Evolutionary conservation across 2,797 vertebrate genomes (phyloP).

Genomic region (Poliocrania exsul): DNA sequence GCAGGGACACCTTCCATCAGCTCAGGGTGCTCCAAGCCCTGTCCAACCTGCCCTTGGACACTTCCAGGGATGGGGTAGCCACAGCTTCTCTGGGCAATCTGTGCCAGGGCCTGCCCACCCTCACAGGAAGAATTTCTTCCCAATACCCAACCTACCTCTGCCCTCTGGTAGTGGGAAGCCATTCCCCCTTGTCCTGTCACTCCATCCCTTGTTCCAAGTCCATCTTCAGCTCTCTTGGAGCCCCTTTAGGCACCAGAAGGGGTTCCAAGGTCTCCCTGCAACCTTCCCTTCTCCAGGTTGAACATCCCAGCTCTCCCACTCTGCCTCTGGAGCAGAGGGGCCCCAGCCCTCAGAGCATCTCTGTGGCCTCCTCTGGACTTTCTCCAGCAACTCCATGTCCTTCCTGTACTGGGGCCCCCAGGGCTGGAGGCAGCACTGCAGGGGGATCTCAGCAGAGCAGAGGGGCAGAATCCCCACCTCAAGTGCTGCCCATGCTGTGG

Average conservation of each 20-base stretch:
- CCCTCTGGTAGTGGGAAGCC: too few species aligned
- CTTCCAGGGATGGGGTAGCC: not conserved
- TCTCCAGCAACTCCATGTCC: not conserved
- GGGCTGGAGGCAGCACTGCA: not conserved
- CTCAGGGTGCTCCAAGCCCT: not conserved
- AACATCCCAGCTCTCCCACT: not conserved
- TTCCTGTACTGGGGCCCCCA: not conserved
- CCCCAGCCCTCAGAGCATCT: not conserved
- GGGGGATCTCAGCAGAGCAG: not conserved
- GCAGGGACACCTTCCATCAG: not conserved
- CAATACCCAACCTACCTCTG: not conserved
- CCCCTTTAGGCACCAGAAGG: not conserved
- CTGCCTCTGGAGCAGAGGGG: not conserved
- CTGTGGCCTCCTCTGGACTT: not conserved
- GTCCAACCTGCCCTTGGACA: accelerated
- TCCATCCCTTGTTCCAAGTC: too few species aligned
- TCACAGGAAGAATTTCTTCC: too few species aligned
- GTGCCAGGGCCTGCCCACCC: too few species aligned
- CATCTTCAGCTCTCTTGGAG: not conserved
- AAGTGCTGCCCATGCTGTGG: not conserved
- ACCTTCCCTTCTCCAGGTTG: not conserved
- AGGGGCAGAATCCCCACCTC: not conserved
- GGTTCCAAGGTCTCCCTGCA: not conserved
- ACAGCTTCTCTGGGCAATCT: too few species aligned
- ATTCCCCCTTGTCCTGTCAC: too few species aligned